Evolutionary conservation across 2,797 vertebrate genomes (phyloP), one percentile per base, ranked within the genome.

Genomic region (Glyptemys insculpta): DNA sequence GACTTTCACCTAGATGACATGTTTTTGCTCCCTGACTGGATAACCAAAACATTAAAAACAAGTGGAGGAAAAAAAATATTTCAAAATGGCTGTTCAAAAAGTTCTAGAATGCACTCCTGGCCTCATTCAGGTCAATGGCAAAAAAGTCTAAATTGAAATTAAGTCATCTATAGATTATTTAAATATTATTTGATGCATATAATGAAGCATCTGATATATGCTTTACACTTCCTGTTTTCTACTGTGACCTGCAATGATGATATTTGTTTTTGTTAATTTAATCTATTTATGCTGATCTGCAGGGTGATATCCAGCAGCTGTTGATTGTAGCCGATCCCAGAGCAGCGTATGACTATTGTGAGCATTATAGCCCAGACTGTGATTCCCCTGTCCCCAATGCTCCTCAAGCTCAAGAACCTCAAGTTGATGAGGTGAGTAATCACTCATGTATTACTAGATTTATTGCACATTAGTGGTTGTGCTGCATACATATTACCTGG

Each of bases 291-390:
- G 41, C 87, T 95, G 98, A 95, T 93, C 92, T 98, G n/a, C 98
- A 99, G 99, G 99, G 99, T 14, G 99, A 99, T 96, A 99, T 99
- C 97, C 99, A 99, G 97, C 99, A 99, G 95, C 98, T 99, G 88
- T 96, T 99, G 98, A 99, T 99, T 83, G 98, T 99, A 68, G 98
- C 98, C 15, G 99, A 99, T 97, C 98, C 99, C 84, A 99, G 99
- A 97, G 99, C 99, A 81, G 99, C 99, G 0, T 99, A 99, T 83
- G 99, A 99, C 98, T 99, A 99, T 98, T 99, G 99, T 98, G 99
- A 99, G 97, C 99, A 99, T 96, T 99, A 99, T 93, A 99, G 99
- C 97, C 99, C 99, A 1, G 99, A 99, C 98, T 99, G 99, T 98
- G 99, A 99, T 95, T 99, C 98, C n/a, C 99, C 99, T 15, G 98